phyloP scores from a whole-genome alignment of 2,797 vertebrate species.

The Tauraco hartlaubi region DNA sequence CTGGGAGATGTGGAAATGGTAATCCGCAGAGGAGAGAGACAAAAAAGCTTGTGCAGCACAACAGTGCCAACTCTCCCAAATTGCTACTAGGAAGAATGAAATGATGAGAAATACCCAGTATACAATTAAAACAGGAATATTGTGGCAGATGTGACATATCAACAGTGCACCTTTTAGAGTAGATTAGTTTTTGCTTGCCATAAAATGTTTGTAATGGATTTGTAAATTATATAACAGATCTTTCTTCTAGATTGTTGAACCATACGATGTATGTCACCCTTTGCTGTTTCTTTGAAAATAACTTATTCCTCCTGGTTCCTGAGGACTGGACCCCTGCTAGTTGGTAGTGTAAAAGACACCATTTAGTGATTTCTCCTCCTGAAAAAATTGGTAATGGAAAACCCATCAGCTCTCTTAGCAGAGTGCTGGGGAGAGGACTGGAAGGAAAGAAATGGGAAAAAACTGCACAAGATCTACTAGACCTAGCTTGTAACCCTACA shows the following conservation, averaged over 20 bases:
- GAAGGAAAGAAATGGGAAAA: not conserved
- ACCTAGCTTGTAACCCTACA: not conserved
- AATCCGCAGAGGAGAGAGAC: not conserved
- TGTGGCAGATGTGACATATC: not conserved
- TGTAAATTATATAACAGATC: conserved; percentile 18
- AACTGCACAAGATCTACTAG: not conserved
- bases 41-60: not conserved
- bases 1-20: not conserved
- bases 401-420: not conserved
- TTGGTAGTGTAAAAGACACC: not conserved
- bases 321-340: not conserved
- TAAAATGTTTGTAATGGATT: not conserved
- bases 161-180: not conserved
- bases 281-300: not conserved
- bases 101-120: not conserved
- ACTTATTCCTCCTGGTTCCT: not conserved
- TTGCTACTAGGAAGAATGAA: not conserved
- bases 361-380: not conserved
- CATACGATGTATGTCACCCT: not conserved
- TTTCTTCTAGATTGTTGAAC: conserved; percentile 10
- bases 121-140: not conserved
- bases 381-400: not conserved
- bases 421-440: not conserved
- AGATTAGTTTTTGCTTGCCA: not conserved
- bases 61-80: not conserved